Percentiles rank a stretch among this genome's conserved stretches.
Evolutionary conservation across 2,888 invertebrate genomes (phyloP).

Genomic region (Hypolimnas misippus): DNA sequence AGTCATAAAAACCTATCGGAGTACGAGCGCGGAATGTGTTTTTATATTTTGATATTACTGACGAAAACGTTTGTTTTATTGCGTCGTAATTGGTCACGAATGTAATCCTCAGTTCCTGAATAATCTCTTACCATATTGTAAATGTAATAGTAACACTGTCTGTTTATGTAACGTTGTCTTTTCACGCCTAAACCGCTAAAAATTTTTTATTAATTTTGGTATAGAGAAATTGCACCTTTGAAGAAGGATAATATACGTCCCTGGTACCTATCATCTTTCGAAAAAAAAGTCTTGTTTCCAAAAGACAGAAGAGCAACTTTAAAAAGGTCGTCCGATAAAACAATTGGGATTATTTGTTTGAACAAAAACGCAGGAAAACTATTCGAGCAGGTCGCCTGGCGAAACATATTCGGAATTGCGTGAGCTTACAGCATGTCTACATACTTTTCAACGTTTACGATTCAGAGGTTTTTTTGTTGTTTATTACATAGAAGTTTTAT

Average conservation of each 20-base stretch:
- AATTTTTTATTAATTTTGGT: too few relatives aligned
- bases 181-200: not conserved
- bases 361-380: too few relatives aligned
- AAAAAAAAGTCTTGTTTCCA: too few relatives aligned
- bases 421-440: slow-evolving; percentile 51
- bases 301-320: too few relatives aligned
- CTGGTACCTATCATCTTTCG: too few relatives aligned
- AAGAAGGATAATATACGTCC: too few relatives aligned
- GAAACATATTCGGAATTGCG: slow-evolving; percentile 49
- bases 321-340: too few relatives aligned
- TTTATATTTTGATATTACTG: not conserved
- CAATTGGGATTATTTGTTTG: too few relatives aligned
- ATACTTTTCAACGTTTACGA: slow-evolving; percentile 34
- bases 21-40: slow-evolving; percentile 3
- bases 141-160: too few relatives aligned
- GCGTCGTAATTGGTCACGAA: slow-evolving; percentile 38
- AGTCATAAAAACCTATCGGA: slow-evolving; percentile 17
- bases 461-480: slow-evolving; percentile 28
- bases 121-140: too few relatives aligned
- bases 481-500: not conserved
- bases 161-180: not conserved
- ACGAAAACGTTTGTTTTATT: slow-evolving; percentile 15
- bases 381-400: too few relatives aligned
- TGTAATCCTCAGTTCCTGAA: slow-evolving; percentile 3
- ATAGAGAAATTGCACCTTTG: too few relatives aligned